Evolutionary conservation across 1,140 invertebrate genomes (phyloP).

Genomic region (Drosophila ohnishii): DNA sequence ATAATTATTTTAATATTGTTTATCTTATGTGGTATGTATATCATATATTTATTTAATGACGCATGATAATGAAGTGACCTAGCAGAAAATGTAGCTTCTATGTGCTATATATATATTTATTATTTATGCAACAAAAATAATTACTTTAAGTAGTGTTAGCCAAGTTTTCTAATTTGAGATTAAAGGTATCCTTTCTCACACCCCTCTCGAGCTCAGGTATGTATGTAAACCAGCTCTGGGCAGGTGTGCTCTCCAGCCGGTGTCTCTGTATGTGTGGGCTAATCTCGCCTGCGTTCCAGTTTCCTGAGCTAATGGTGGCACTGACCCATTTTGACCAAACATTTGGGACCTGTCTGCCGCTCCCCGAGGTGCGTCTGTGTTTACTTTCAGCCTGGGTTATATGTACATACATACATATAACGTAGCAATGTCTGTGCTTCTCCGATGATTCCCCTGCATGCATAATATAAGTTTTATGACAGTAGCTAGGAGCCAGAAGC

Average conservation of each 20-base stretch:
- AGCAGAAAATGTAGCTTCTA: neutral
- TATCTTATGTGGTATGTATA: neutral
- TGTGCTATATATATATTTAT: neutral
- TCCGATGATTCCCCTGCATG: constrained; percentile 29
- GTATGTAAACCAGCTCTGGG: constrained; percentile 13
- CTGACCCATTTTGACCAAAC: constrained; percentile 63
- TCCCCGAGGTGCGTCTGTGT: constrained; percentile 53
- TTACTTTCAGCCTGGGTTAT: constrained; percentile 7
- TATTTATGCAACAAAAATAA: neutral
- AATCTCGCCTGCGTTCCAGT: constrained; percentile 46
- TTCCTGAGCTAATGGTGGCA: constrained; percentile 57
- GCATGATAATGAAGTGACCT: neutral
- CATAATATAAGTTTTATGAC: constrained; percentile 65
- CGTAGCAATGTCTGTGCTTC: neutral
- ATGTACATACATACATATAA: constrained; percentile 9
- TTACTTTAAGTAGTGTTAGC: neutral
- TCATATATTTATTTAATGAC: neutral
- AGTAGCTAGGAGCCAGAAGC: constrained; percentile 1
- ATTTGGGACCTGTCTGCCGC: constrained; percentile 47
- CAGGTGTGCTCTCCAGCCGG: constrained; percentile 8
- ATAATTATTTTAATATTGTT: neutral
- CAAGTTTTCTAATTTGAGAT: constrained; percentile 11
- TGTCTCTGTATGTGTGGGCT: constrained; percentile 19
- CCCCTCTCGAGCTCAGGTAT: neutral
- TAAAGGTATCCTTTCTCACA: neutral